A percentile compares a stretch with the other conserved stretches of the same genome.
These are phyloP conservation scores for Delphinus delphis DNA, from an alignment of 2,113 vertebrate genomes.

Conservation along the genomic window DNA sequence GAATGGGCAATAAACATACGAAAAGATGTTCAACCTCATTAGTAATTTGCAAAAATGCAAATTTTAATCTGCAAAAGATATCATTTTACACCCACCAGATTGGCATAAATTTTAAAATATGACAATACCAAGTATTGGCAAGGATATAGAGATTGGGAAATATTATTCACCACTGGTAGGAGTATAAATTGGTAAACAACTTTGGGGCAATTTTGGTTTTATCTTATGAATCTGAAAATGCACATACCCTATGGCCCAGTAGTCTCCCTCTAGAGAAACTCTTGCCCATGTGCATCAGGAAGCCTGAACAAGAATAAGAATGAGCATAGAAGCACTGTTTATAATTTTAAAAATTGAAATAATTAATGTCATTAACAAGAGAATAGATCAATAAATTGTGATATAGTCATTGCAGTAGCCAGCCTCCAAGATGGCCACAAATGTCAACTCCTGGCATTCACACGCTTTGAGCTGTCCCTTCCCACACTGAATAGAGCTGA, in stretches of 20 bases:
- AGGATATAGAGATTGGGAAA: background rate
- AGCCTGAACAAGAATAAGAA: background rate
- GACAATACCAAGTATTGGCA: background rate
- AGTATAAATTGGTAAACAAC: background rate
- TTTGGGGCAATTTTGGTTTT: background rate
- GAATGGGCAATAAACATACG: background rate
- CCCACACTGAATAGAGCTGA: background rate
- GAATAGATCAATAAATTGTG: background rate
- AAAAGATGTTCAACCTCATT: background rate
- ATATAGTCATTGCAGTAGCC: background rate
- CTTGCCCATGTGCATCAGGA: background rate
- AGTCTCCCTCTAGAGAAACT: background rate
- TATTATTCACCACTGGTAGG: background rate
- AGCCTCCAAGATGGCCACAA: background rate
- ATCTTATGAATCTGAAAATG: background rate
- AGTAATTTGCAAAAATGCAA: slow-evolving; percentile 1
- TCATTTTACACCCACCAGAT: background rate
- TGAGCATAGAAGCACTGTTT: background rate
- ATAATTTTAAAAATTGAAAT: background rate
- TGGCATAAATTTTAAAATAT: slow-evolving; percentile 2
- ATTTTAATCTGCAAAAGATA: slow-evolving; percentile 34
- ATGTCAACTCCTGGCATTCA: background rate
- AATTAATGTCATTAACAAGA: background rate
- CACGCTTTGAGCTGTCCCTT: background rate
- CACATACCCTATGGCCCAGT: background rate